Evolutionary conservation across 2,797 vertebrate genomes (phyloP).

Genomic region (Silurus aristotelis): DNA sequence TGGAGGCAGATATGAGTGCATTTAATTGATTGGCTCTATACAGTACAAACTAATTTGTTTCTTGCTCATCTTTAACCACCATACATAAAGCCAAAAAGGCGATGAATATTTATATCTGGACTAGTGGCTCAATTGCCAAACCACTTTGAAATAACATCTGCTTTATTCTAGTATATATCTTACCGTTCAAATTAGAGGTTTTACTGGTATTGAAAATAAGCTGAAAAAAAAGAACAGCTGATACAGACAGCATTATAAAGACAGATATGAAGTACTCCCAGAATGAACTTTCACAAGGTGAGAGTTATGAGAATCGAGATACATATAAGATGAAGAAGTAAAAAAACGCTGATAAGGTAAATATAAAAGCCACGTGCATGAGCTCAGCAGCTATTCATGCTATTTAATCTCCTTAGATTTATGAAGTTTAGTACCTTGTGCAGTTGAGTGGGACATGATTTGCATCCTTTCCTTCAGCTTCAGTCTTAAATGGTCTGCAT

Average conservation of each 20-base stretch:
- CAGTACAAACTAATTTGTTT: conserved; percentile 18
- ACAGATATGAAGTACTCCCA: background rate
- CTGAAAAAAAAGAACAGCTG: background rate
- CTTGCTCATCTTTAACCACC: conserved; percentile 15
- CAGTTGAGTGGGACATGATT: background rate
- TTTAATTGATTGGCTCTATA: conserved; percentile 36
- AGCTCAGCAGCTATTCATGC: conserved; percentile 43
- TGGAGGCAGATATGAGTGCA: conserved; percentile 36
- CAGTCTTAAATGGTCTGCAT: background rate
- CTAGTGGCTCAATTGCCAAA: background rate
- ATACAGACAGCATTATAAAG: conserved; percentile 9
- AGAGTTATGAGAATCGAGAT: background rate
- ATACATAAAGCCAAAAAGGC: conserved; percentile 4
- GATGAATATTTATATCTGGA: background rate
- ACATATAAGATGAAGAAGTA: conserved; percentile 10
- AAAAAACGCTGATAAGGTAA: conserved; percentile 35
- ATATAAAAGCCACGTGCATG: conserved; percentile 15
- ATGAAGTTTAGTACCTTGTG: conserved; percentile 46
- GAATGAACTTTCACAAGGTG: background rate
- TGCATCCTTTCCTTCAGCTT: background rate
- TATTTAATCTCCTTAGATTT: conserved; percentile 52
- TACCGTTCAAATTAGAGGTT: background rate
- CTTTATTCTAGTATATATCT: background rate
- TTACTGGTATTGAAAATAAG: background rate
- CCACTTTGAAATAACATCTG: background rate